A percentile compares a stretch with the other conserved stretches of the same genome.
Conservation (phyloP, 2,888 invertebrate genomes). For the Eupithecia abbreviata region DNA sequence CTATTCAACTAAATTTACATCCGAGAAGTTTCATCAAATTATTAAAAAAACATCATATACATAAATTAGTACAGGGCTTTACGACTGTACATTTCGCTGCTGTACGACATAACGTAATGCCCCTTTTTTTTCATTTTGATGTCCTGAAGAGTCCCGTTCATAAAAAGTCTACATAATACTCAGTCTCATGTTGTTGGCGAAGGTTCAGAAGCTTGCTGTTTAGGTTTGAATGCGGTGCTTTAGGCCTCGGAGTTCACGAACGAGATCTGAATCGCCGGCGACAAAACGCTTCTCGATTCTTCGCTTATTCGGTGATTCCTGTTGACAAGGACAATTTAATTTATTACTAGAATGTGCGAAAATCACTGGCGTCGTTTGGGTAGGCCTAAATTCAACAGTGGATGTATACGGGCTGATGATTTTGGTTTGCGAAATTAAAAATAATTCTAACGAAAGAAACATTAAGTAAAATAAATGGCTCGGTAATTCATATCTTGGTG, state of each 20-base stretch:
- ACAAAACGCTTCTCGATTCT: conserved; percentile 86
- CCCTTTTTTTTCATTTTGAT: conserved; percentile 52
- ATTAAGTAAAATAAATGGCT: background rate
- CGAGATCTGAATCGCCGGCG: conserved; percentile 85
- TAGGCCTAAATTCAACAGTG: background rate
- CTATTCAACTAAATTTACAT: conserved; percentile 37
- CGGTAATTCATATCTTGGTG: conserved; percentile 18
- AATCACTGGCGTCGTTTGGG: background rate
- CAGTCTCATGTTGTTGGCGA: conserved; percentile 82
- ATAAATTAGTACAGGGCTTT: conserved; percentile 13
- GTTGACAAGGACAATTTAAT: conserved; percentile 50
- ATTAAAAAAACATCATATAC: conserved; percentile 22
- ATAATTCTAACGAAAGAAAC: background rate
- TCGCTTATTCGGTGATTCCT: conserved; percentile 67
- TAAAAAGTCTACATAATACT: conserved; percentile 78
- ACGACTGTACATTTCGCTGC: background rate
- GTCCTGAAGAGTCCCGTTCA: conserved; percentile 55
- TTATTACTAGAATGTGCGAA: background rate
- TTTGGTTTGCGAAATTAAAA: background rate
- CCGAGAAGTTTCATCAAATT: conserved; percentile 15
- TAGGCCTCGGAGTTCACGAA: conserved; percentile 85
- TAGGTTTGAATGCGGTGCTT: conserved; percentile 85
- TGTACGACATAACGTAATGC: conserved; percentile 21
- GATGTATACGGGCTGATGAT: background rate
- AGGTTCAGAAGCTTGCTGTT: conserved; percentile 62